Conservation (phyloP, 2,113 vertebrate species). For the Solea senegalensis region DNA sequence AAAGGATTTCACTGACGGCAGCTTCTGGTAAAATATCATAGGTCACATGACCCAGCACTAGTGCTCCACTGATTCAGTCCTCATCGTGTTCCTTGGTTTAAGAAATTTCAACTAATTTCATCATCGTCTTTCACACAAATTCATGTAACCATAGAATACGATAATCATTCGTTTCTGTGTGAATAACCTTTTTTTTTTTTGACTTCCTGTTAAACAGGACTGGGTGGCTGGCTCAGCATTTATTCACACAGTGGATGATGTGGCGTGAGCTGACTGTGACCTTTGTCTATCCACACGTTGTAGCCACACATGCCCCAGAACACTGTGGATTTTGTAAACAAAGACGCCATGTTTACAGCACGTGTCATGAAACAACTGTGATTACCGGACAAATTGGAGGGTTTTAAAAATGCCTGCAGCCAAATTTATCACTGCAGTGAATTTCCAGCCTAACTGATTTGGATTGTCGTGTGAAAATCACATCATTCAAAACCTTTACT, state of each 20-base stretch:
- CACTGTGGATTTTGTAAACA: conserved; percentile 11
- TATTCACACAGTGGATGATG: too few relatives aligned
- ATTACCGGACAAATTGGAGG: conserved; percentile 40
- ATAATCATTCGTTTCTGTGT: conserved; percentile 19
- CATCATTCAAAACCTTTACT: not conserved
- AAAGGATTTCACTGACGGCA: too few relatives aligned
- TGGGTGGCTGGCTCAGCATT: too few relatives aligned
- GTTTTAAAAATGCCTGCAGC: conserved; percentile 21
- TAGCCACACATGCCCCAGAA: conserved; percentile 21
- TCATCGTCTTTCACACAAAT: conserved; percentile 20
- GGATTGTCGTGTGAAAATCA: conserved; percentile 1
- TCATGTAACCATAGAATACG: conserved; percentile 16
- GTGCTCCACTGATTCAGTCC: conserved; percentile 31
- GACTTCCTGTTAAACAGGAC: not conserved
- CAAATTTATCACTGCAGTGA: conserved; percentile 34
- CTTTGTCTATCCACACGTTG: conserved; percentile 13
- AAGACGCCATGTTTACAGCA: conserved; percentile 26
- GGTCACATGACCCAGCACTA: conserved; percentile 33
- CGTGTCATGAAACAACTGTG: conserved; percentile 33
- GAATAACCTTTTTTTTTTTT: not conserved
- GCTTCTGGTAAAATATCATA: too few relatives aligned
- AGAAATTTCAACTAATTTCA: conserved; percentile 16
- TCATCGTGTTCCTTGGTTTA: conserved; percentile 5
- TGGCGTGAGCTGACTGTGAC: conserved; percentile 26
- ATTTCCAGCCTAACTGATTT: conserved; percentile 15